phyloP scores from a whole-genome alignment of 1,140 invertebrate genomes.

The Zaprionus camerounensis region DNA sequence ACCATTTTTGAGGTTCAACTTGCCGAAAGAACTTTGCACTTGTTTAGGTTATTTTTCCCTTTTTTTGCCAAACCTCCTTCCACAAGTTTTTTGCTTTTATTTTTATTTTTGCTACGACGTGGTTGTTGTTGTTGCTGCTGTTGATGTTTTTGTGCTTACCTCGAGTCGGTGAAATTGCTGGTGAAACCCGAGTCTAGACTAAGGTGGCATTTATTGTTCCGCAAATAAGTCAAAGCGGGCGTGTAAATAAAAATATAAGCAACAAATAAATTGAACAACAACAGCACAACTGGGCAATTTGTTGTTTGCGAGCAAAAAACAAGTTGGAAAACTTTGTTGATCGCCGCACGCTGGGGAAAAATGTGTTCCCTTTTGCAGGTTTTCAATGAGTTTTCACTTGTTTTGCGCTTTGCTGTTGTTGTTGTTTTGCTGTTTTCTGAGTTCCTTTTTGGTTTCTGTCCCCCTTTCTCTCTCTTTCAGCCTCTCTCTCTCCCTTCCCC shows the following conservation, averaged over 20 bases:
- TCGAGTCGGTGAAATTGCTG: slow-evolving; percentile 35
- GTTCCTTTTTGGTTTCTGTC: background rate
- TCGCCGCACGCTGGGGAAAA: slow-evolving; percentile 40
- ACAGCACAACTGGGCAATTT: slow-evolving; percentile 29
- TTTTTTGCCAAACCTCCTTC: background rate
- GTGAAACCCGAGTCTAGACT: slow-evolving; percentile 63
- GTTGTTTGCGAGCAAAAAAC: slow-evolving; percentile 36
- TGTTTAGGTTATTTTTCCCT: slow-evolving; percentile 12
- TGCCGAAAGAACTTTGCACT: slow-evolving; percentile 9
- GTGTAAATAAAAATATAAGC: slow-evolving; percentile 58
- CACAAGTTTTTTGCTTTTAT: background rate
- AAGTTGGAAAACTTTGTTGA: slow-evolving; percentile 49
- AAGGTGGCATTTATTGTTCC: slow-evolving; percentile 67
- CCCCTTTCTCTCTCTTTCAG: background rate
- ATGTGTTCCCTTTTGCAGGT: slow-evolving; percentile 37
- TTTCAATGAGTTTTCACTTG: slow-evolving; percentile 42
- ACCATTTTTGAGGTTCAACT: slow-evolving; percentile 4
- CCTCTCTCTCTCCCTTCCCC: background rate
- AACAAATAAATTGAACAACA: slow-evolving; percentile 57
- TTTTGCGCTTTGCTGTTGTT: background rate
- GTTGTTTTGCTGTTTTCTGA: background rate
- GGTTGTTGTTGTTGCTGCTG: background rate
- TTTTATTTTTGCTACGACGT: background rate
- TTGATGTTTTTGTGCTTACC: background rate
- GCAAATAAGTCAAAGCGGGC: slow-evolving; percentile 67